phyloP scores from a whole-genome alignment of 1,140 invertebrate species.

The Aporrectodea caliginosa region DNA sequence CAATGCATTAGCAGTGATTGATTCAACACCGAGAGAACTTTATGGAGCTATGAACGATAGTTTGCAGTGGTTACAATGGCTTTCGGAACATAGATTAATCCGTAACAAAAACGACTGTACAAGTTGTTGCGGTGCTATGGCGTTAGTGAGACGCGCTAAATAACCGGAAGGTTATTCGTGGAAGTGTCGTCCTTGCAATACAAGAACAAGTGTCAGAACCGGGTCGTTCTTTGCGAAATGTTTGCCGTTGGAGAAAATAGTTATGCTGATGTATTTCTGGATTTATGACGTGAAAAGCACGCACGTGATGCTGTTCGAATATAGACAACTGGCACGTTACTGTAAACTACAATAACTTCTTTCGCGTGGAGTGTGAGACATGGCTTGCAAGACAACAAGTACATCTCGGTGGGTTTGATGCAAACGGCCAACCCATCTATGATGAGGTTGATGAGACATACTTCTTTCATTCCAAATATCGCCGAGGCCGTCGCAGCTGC shows the following conservation, averaged over 20 bases:
- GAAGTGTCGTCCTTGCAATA: conserved; percentile 5
- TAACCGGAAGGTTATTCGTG: not conserved
- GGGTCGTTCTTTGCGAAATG: conserved; percentile 8
- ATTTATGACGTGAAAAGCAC: not conserved
- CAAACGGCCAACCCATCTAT: not conserved
- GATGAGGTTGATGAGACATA: not conserved
- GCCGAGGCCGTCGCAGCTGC: not conserved
- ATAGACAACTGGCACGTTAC: not conserved
- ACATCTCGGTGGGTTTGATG: conserved; percentile 2
- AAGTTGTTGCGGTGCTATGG: not conserved
- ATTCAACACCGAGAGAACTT: not conserved
- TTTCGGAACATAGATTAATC: not conserved
- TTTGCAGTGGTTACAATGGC: not conserved
- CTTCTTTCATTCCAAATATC: not conserved
- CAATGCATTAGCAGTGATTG: not conserved
- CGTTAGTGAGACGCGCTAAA: not conserved
- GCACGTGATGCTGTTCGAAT: conserved; percentile 12
- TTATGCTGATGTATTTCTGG: conserved; percentile 1
- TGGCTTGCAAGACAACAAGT: not conserved
- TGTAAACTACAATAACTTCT: not conserved
- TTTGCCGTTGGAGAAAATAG: not conserved
- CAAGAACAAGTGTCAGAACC: not conserved
- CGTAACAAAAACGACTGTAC: not conserved
- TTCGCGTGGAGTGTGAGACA: conserved; percentile 1
- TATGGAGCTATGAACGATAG: not conserved